A percentile compares a stretch with the other conserved stretches of the same genome.
Conservation (phyloP, 1,140 invertebrate genomes). For the Liolophura sinensis region DNA sequence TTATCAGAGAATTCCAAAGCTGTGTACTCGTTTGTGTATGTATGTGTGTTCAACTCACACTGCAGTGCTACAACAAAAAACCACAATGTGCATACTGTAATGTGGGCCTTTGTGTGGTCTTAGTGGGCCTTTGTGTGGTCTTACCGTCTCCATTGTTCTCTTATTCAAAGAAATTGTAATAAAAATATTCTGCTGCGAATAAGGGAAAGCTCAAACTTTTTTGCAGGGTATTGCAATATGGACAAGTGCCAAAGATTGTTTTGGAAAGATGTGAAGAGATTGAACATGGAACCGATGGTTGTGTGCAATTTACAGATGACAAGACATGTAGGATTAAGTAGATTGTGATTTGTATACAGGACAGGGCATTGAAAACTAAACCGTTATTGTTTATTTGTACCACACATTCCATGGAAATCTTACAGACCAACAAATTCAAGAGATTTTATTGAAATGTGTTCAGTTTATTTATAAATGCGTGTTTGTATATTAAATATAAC, state of each 20-base stretch:
- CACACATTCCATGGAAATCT: too few relatives aligned
- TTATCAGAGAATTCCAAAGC: neutral
- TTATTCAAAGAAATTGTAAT: neutral
- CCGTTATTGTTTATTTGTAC: too few relatives aligned
- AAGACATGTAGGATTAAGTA: neutral
- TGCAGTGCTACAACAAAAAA: neutral
- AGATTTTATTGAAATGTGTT: too few relatives aligned
- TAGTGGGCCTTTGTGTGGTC: neutral
- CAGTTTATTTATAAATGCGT: too few relatives aligned
- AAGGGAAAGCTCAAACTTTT: too few relatives aligned
- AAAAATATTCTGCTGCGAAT: too few relatives aligned
- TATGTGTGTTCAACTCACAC: neutral
- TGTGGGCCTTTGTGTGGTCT: conserved; percentile 1
- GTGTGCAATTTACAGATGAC: conserved; percentile 2
- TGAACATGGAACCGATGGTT: neutral
- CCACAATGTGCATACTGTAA: neutral
- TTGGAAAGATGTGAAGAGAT: conserved; percentile 45
- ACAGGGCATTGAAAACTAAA: too few relatives aligned
- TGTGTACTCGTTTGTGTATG: neutral
- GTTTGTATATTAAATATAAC: too few relatives aligned
- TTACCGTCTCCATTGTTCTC: neutral
- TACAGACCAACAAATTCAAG: too few relatives aligned
- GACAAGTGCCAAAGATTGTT: conserved; percentile 56
- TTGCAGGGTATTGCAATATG: conserved; percentile 53
- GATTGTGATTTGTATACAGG: too few relatives aligned